Conservation (phyloP, 2,113 vertebrate genomes). For the Sminthopsis crassicaudata region DNA sequence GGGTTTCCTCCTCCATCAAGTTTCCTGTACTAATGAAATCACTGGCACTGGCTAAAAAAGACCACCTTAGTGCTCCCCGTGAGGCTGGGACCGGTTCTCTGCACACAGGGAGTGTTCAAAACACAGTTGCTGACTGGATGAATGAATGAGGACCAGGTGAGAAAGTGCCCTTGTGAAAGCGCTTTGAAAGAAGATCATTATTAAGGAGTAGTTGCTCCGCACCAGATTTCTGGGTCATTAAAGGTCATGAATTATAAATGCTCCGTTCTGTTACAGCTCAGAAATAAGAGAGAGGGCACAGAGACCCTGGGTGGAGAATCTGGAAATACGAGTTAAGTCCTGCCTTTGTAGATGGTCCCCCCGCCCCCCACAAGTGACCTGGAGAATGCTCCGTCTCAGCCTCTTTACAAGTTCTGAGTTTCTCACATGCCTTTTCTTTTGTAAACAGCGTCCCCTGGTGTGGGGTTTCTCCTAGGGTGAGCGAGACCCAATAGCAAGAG, state of each 20-base stretch:
- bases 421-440: not conserved
- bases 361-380: too few species aligned
- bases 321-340: not conserved
- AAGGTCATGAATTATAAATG: not conserved
- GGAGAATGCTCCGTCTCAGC: not conserved
- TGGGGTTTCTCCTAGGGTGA: not conserved
- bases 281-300: not conserved
- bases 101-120: not conserved
- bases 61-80: not conserved
- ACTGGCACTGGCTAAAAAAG: not conserved
- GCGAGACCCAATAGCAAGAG: not conserved
- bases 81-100: not conserved
- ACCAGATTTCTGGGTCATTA: not conserved
- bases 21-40: too few species aligned
- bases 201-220: not conserved
- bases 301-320: not conserved
- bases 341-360: not conserved
- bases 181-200: not conserved
- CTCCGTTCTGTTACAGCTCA: not conserved
- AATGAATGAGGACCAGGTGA: not conserved
- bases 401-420: not conserved
- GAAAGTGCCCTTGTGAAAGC: not conserved
- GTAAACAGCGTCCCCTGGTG: not conserved
- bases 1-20: not conserved
- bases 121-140: not conserved